Evolutionary conservation across 2,888 invertebrate species (phyloP).

Genomic region (Orchesellides sinensis): DNA sequence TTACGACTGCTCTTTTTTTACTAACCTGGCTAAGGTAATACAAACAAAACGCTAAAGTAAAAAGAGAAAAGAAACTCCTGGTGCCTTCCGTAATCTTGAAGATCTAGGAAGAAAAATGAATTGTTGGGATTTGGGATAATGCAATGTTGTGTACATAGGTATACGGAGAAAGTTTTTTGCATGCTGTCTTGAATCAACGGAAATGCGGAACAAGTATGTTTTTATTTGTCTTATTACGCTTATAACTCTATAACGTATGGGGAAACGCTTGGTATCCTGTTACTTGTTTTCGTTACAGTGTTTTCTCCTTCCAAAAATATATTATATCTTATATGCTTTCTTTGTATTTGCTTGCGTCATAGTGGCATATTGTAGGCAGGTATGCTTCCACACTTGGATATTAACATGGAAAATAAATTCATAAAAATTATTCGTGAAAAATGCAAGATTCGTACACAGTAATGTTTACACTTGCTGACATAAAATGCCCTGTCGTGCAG

Average conservation of each 20-base stretch:
- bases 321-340: no score
- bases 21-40: background rate
- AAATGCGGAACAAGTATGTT: constrained; percentile 3
- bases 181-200: background rate
- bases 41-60: background rate
- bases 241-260: background rate
- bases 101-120: background rate
- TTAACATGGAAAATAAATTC: no score
- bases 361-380: background rate
- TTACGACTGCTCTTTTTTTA: no score
- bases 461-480: no score
- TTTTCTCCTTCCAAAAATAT: no score
- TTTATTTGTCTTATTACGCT: background rate
- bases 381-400: no score
- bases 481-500: no score
- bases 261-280: no score
- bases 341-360: background rate
- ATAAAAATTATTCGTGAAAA: no score
- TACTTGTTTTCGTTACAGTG: no score
- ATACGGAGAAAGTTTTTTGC: background rate
- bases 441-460: no score
- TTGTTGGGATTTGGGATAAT: background rate
- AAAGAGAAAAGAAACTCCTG: background rate
- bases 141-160: background rate
- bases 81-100: background rate